Evolutionary conservation across 2,888 invertebrate species (phyloP).

Genomic region (Eristalis tenax): DNA sequence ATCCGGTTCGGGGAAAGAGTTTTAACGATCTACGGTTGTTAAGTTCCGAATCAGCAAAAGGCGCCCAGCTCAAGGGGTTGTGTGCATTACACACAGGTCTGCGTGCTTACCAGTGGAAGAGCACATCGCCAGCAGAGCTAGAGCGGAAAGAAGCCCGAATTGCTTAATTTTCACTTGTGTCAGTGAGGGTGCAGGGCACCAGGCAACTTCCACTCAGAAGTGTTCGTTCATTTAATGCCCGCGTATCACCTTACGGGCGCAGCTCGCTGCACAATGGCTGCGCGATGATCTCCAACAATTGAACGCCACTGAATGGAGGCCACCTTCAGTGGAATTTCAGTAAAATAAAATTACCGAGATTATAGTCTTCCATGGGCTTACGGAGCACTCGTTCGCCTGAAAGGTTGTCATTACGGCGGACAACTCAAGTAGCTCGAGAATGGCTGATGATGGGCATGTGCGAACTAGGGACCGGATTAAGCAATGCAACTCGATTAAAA

Average conservation of each 20-base stretch:
- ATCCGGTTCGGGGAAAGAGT: neutral
- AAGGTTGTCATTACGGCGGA: neutral
- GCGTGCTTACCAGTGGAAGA: constrained; percentile 9
- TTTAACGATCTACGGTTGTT: constrained; percentile 16
- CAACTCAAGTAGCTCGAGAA: neutral
- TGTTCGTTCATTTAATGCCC: constrained; percentile 21
- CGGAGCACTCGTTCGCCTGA: neutral
- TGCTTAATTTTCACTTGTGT: constrained; percentile 40
- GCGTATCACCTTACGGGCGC: constrained; percentile 37
- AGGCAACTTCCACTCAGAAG: constrained; percentile 23
- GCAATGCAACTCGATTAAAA: neutral
- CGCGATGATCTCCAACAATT: constrained; percentile 17
- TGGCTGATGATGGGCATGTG: neutral
- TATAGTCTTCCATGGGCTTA: neutral
- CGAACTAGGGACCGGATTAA: neutral
- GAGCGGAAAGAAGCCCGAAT: constrained; percentile 23
- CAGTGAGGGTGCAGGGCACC: constrained; percentile 13
- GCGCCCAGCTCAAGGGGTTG: neutral
- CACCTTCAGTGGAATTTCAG: constrained; percentile 1
- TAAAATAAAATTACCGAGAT: constrained; percentile 25
- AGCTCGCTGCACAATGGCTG: constrained; percentile 19
- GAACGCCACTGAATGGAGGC: neutral
- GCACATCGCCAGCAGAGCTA: neutral
- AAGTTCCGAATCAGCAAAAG: neutral
- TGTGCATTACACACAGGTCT: neutral